phyloP scores from a whole-genome alignment of 2,888 invertebrate genomes.

The Diplazon laetatorius region DNA sequence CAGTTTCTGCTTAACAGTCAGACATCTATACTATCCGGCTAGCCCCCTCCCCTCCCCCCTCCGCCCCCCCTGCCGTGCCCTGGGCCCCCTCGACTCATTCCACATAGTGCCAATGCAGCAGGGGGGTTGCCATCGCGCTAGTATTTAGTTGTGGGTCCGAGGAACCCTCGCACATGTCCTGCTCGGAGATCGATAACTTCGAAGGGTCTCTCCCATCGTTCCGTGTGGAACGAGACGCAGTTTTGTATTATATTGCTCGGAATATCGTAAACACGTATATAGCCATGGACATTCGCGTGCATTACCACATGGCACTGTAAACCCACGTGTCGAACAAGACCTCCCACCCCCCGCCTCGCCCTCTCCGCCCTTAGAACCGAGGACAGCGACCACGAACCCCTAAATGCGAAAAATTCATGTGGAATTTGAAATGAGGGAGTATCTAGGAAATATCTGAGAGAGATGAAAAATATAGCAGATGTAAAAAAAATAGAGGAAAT shows the following conservation, averaged over 20 bases:
- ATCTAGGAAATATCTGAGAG: too few relatives aligned
- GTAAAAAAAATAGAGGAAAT: too few relatives aligned
- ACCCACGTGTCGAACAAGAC: too few relatives aligned
- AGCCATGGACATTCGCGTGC: too few relatives aligned
- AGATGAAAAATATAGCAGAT: too few relatives aligned
- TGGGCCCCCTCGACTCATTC: neutral
- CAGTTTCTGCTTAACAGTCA: constrained; percentile 34
- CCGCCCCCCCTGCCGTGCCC: too few relatives aligned
- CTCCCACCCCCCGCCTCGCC: too few relatives aligned
- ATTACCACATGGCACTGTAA: too few relatives aligned
- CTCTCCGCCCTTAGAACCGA: too few relatives aligned
- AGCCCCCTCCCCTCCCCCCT: constrained; percentile 28
- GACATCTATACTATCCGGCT: constrained; percentile 6
- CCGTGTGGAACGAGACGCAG: constrained; percentile 23
- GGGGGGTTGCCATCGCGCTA: constrained; percentile 48
- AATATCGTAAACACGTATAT: constrained; percentile 7
- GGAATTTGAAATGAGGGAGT: too few relatives aligned
- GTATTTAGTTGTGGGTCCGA: constrained; percentile 26
- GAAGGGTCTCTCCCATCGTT: constrained; percentile 63
- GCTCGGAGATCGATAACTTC: constrained; percentile 67
- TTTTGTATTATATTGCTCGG: constrained; percentile 15
- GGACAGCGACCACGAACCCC: too few relatives aligned
- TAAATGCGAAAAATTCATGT: too few relatives aligned
- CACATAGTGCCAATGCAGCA: constrained; percentile 26
- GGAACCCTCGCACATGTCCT: constrained; percentile 57